These are phyloP conservation scores for Gallinago stenura DNA, from an alignment of 2,797 vertebrate genomes.

Conservation along the genomic window DNA sequence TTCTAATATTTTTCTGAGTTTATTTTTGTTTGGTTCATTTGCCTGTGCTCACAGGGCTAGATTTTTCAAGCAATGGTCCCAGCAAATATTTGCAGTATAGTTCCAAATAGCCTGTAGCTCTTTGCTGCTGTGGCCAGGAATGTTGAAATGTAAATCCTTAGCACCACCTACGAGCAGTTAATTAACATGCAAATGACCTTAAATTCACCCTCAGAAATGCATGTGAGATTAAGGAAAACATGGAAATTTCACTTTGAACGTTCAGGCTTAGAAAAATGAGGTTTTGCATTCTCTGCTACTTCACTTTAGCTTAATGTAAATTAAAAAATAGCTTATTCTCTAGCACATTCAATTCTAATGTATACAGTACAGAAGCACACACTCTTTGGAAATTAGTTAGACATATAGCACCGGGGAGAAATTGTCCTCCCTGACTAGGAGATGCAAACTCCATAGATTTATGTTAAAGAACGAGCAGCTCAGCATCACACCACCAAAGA, in stretches of 20 bases:
- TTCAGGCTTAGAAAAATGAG: not conserved
- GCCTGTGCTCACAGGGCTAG: not conserved
- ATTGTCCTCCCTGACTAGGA: not conserved
- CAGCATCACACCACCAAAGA: not conserved
- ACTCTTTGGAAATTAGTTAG: not conserved
- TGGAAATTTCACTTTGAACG: not conserved
- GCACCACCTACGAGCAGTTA: not conserved
- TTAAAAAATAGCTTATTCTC: not conserved
- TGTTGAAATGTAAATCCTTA: not conserved
- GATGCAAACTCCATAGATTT: not conserved
- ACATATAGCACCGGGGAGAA: not conserved
- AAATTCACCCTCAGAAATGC: not conserved
- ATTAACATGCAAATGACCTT: not conserved
- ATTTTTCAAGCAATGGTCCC: not conserved
- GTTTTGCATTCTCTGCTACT: not conserved
- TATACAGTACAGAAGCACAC: accelerated
- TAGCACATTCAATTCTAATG: not conserved
- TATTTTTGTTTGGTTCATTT: not conserved
- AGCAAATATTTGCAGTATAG: not conserved
- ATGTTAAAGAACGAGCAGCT: not conserved
- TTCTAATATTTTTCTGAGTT: not conserved
- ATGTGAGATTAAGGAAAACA: not conserved
- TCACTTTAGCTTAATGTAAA: not conserved
- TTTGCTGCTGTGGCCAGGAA: not conserved
- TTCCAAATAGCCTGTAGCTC: not conserved